Evolutionary conservation across 2,113 vertebrate species (phyloP).

Genomic region (Narcine bancroftii): DNA sequence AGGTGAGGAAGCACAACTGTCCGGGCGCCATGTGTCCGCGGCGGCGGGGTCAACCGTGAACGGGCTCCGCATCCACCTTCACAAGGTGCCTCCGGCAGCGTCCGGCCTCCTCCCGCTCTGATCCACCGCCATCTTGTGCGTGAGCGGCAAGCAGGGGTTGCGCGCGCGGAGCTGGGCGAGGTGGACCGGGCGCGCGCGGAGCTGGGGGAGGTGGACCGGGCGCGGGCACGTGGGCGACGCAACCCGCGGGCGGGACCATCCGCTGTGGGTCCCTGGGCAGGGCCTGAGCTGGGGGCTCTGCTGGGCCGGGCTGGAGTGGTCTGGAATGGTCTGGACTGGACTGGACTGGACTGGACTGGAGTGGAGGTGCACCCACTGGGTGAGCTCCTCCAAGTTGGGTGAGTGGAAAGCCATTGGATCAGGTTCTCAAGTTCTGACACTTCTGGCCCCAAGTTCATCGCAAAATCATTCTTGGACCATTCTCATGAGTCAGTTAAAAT

Average conservation of each 20-base stretch:
- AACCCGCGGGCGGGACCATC: not conserved
- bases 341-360: not conserved
- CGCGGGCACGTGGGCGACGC: not conserved
- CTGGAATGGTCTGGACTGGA: not conserved
- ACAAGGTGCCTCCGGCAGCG: not conserved
- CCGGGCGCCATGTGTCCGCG: constrained; percentile 22
- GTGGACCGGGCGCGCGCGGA: not conserved
- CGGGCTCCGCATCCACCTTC: not conserved
- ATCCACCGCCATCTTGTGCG: constrained; percentile 27
- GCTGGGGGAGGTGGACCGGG: not conserved
- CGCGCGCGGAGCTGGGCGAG: not conserved
- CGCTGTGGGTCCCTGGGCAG: not conserved
- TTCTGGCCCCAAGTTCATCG: not conserved
- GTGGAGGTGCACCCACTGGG: not conserved
- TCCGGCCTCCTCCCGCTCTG: not conserved
- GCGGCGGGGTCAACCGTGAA: too few species aligned
- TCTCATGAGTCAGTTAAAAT: not conserved
- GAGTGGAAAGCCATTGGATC: too few species aligned
- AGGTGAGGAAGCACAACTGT: not conserved
- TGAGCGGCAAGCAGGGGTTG: not conserved
- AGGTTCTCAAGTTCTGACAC: not conserved
- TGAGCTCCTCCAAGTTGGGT: too few species aligned
- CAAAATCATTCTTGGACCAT: not conserved
- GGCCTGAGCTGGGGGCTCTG: not conserved
- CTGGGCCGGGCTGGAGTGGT: not conserved